Evolutionary conservation across 2,888 invertebrate species (phyloP), one percentile per base, ranked within the genome.

Genomic region (Volucella bombylans): DNA sequence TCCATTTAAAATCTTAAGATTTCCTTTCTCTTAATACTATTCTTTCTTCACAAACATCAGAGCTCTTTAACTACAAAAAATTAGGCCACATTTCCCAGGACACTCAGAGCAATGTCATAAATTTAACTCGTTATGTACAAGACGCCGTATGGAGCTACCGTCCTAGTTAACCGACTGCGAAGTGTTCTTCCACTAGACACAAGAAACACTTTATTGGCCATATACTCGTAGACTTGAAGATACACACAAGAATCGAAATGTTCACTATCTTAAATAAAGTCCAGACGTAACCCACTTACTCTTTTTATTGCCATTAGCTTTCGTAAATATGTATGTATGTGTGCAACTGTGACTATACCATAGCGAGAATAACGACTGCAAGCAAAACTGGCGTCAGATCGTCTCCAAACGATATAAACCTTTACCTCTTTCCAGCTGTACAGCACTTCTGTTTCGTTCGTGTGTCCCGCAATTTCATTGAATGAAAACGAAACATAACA

Each of bases 381-480:
- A 31, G 31, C 31, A 31, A 31, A 74, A 50, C 41, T 61, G 83
- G 79, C 83, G 83, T 76, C 79, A 71, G 83, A 80, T 80, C 74
- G 83, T 83, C 83, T 83, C 62, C 41, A 39, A 61, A 50, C 74
- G 74, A 83, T 83, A 74, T 11, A 45, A 74, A 43, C 59, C 74
- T 15, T 47, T 15, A n/a, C 15, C 45, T 8, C 47, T 52, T 18
- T 8, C 8, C 50, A 11, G n/a, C 47, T 49, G 2, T 59, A 57
- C 43, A 49, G 38, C 31, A 50, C 38, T 55, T 69, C 43, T 45
- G 52, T 73, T 57, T 78, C 64, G 61, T 57, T 78, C 59, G 61
- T 74, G 62, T 82, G 68, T 59, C 71, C 71, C 55, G 62, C 55
- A 64, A 69, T 64, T 78, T 65, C 47, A 45, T 59, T 43, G 43